Conservation (phyloP, 2,797 vertebrate genomes). For the Onychomys arenicola region DNA sequence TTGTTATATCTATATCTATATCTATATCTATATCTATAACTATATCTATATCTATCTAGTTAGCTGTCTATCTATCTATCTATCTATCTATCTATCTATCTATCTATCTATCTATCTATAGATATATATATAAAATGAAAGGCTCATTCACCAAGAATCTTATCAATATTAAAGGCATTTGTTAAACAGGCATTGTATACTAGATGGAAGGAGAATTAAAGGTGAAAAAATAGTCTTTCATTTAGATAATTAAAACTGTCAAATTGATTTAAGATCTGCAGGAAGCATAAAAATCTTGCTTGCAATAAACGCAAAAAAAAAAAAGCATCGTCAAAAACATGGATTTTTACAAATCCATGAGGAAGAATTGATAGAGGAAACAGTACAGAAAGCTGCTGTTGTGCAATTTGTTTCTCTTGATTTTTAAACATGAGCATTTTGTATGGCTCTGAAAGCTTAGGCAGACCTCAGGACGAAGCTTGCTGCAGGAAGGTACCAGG, state of each 20-base stretch:
- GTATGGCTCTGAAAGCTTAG: background rate
- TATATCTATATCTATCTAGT: too few relatives aligned
- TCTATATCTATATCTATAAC: too few relatives aligned
- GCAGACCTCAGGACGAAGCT: background rate
- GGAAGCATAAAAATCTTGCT: background rate
- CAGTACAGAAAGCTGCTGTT: background rate
- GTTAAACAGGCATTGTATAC: background rate
- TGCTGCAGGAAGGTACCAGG: background rate
- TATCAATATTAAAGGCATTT: background rate
- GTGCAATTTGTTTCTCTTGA: background rate
- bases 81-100: too few relatives aligned
- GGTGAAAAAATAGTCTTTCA: background rate
- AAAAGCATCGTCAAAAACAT: background rate
- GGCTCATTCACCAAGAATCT: background rate
- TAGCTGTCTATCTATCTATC: too few relatives aligned
- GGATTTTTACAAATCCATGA: background rate
- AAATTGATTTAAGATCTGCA: background rate
- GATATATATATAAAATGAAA: background rate
- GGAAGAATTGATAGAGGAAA: conserved; percentile 5
- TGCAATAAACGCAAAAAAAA: background rate
- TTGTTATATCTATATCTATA: background rate
- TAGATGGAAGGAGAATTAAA: background rate
- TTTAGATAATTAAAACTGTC: background rate
- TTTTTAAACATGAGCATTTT: background rate
- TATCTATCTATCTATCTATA: too few relatives aligned